A percentile compares a stretch with the other conserved stretches of the same genome.
Evolutionary conservation across 2,888 invertebrate genomes (phyloP).

Genomic region (Tenthredo mesomela): DNA sequence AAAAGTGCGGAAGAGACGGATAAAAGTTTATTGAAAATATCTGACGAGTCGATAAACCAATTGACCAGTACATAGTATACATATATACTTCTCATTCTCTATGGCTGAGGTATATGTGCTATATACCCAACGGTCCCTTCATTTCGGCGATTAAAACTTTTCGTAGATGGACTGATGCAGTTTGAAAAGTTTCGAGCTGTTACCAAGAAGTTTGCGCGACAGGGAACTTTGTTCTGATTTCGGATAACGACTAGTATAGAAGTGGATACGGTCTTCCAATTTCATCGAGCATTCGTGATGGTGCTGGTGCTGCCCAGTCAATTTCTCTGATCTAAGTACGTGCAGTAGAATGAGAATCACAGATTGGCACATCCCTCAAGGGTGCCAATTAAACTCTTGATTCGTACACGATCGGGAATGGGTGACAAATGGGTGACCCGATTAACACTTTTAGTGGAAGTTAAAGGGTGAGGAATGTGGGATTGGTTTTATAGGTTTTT

Average conservation of each 20-base stretch:
- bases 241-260: conserved; percentile 40
- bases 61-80: not conserved
- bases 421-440: not conserved
- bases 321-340: conserved; percentile 5
- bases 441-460: not conserved
- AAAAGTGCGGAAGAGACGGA: conserved; percentile 21
- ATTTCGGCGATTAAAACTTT: conserved; percentile 46
- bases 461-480: not conserved
- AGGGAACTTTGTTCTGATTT: conserved; percentile 45
- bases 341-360: not conserved
- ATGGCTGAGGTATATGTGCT: not conserved
- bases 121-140: conserved; percentile 12
- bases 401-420: not conserved
- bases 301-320: not conserved
- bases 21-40: conserved; percentile 20
- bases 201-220: conserved; percentile 35
- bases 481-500: not conserved
- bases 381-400: conserved; percentile 12
- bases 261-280: conserved; percentile 30
- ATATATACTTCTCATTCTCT: not conserved
- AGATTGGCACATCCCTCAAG: conserved; percentile 19
- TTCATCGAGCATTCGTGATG: conserved; percentile 10
- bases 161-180: conserved; percentile 31
- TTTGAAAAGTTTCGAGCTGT: conserved; percentile 30
- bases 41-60: conserved; percentile 19